Evolutionary conservation across 2,888 invertebrate species (phyloP), one percentile per base, ranked within the genome.

Genomic region (Tachina fera): DNA sequence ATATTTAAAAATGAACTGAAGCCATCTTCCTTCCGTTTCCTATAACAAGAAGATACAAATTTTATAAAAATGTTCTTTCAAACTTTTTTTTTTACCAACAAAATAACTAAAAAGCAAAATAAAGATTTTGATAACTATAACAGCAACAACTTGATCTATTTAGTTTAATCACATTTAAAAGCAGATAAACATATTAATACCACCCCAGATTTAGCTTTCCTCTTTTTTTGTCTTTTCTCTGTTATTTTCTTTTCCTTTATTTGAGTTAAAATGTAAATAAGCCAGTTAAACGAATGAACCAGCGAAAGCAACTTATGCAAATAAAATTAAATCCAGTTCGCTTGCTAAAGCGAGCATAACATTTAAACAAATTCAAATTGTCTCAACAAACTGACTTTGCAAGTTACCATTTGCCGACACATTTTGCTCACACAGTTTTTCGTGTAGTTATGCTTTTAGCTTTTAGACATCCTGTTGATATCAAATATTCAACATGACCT

Each of bases 381-480:
- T 14, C 13, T 14, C 49, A 49, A 49, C 14, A 49, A 11, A 14
- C 14, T 51, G 16, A n/a, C 51, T 16, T 16, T 9, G 1, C 16
- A 16, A 9, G 16, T n/a, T 9, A 51, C 13, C n/a, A n/a, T n/a
- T 1, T 13, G 14, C 45, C n/a, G 31, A 68, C 16, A 53, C 16
- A 53, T 16, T 68, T 16, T 49, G 14, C n/a, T n/a, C 5, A n/a
- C 14, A 49, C 49, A 14, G 49, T 49, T 49, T 11, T 49, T 11
- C 6, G 14, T 49, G 14, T 49, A 10, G 1, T 51, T 51, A 14
- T 43, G 13, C 13, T 31, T 53, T 16, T 19, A 19, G 22, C 14
- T 9, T 22, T 58, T 45, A 47, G 39, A 65, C 19, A 65, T 79
- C 79, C 79, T 72, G 71, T 79, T 80, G 58, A 72, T 76, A 47